A percentile compares a stretch with the other conserved stretches of the same genome.
Evolutionary conservation across 2,888 invertebrate genomes (phyloP).

Genomic region (Griposia aprilina): DNA sequence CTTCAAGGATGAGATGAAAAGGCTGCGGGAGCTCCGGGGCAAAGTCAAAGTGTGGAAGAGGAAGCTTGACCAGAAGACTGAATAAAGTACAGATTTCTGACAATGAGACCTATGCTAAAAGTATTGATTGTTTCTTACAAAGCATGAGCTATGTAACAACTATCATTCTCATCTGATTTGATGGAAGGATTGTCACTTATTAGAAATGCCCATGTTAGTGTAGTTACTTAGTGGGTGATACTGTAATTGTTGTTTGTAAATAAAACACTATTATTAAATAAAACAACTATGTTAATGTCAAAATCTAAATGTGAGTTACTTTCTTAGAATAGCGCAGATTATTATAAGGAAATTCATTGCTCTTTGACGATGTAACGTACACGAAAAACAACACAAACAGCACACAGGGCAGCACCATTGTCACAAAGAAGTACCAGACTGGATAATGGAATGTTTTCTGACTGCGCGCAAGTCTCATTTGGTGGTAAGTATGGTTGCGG

Average conservation of each 20-base stretch:
- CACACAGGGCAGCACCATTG: constrained; percentile 62
- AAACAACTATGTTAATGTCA: constrained; percentile 35
- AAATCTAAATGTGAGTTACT: constrained; percentile 46
- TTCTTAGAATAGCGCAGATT: constrained; percentile 51
- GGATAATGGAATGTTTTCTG: constrained; percentile 50
- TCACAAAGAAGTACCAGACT: constrained; percentile 48
- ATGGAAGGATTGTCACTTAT: background rate
- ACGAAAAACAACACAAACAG: constrained; percentile 60
- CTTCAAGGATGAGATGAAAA: constrained; percentile 96
- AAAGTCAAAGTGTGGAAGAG: constrained; percentile 91
- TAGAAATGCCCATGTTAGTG: constrained; percentile 26
- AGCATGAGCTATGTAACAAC: background rate
- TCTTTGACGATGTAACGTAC: constrained; percentile 62
- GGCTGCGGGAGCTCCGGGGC: constrained; percentile 94
- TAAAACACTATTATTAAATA: constrained; percentile 49
- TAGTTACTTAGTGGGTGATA: constrained; percentile 27
- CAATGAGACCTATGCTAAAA: background rate
- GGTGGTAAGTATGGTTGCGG: constrained; percentile 10
- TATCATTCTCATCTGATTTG: background rate
- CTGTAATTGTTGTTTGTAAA: constrained; percentile 40
- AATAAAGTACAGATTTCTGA: constrained; percentile 62
- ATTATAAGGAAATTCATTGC: constrained; percentile 54
- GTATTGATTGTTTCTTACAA: background rate
- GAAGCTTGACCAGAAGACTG: constrained; percentile 84
- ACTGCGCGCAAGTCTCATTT: background rate